Evolutionary conservation across 1,140 invertebrate genomes (phyloP).

Genomic region (Zaprionus inermis): DNA sequence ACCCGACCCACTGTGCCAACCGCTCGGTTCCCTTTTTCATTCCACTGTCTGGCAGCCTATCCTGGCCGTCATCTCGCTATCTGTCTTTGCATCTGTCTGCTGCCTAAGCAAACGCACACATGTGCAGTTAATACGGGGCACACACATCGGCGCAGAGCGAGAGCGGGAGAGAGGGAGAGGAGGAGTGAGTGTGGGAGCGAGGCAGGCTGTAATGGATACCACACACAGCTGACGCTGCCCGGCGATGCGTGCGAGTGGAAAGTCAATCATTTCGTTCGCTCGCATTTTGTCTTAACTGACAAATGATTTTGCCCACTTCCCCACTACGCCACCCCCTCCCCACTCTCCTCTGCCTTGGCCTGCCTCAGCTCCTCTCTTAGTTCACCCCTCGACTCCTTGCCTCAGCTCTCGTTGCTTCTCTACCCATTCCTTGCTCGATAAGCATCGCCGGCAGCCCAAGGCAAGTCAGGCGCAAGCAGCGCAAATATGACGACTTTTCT

Average conservation of each 20-base stretch:
- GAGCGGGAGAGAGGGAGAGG: too few species aligned
- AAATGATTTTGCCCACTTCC: constrained; percentile 58
- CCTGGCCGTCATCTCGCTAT: constrained; percentile 18
- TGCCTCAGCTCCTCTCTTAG: not conserved
- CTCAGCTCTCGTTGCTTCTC: too few species aligned
- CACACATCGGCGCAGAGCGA: not conserved
- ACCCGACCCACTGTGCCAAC: not conserved
- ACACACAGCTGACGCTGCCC: constrained; percentile 27
- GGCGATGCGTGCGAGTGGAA: constrained; percentile 70
- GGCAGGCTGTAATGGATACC: constrained; percentile 4
- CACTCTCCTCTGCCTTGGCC: too few species aligned
- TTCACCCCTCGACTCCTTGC: too few species aligned
- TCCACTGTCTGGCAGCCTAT: constrained; percentile 13
- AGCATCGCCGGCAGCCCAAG: constrained; percentile 30
- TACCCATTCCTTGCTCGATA: constrained; percentile 21
- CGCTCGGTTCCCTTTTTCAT: not conserved
- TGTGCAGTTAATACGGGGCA: constrained; percentile 17
- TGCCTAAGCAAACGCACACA: constrained; percentile 36
- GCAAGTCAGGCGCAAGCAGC: constrained; percentile 58
- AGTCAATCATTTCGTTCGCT: constrained; percentile 76
- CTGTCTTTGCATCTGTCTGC: constrained; percentile 28
- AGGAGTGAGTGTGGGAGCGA: too few species aligned
- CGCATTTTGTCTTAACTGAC: constrained; percentile 73
- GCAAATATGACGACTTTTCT: constrained; percentile 58
- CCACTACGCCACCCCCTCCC: too few species aligned